Evolutionary conservation across 2,888 invertebrate species (phyloP), one percentile per base, ranked within the genome.

Genomic region (Helobdella robusta): DNA sequence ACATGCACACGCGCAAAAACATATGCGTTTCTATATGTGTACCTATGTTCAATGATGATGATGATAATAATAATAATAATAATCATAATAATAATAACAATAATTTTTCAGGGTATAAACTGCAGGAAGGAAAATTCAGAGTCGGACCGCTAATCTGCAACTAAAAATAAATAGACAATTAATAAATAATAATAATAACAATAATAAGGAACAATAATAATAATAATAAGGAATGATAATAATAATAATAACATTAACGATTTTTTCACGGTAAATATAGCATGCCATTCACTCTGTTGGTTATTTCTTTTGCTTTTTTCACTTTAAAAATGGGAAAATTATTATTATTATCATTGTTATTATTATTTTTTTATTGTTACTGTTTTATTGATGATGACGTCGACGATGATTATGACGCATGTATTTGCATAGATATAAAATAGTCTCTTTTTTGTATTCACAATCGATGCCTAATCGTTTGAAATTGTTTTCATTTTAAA

Each of bases 91-190:
- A 40, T 15, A 40, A 40, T 15, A 40, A 40, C 32, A 2, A 25
- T 5, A 1, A 5, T n/a, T 56, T 56, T 30, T 32, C 32, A 61
- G 61, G 61, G 25, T 44, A n/a, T 25, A 15, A 23, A 20, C 36
- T 28, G n/a, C 61, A 61, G 30, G 61, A 40, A 44, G 61, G 61
- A 2, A 4, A 46, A 25, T 61, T 61, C 44, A 23, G 23, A 46
- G 40, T 61, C 18, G 61, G 61, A 3, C 61, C 61, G 2, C n/a
- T 61, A 32, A 61, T 61, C 15, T 61, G 61, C 30, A 61, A 15
- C 46, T 40, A 48, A 44, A 28, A 52, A n/a, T n/a, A n/a, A n/a
- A n/a, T n/a, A n/a, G n/a, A n/a, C n/a, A n/a, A 20, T 11, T 11
- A 8, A 48, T 5, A 20, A 48, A 48, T 48, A 48, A 48, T 25